A percentile compares a stretch with the other conserved stretches of the same genome.
Evolutionary conservation across 2,113 vertebrate genomes (phyloP).

Genomic region (Aplodontia rufa): DNA sequence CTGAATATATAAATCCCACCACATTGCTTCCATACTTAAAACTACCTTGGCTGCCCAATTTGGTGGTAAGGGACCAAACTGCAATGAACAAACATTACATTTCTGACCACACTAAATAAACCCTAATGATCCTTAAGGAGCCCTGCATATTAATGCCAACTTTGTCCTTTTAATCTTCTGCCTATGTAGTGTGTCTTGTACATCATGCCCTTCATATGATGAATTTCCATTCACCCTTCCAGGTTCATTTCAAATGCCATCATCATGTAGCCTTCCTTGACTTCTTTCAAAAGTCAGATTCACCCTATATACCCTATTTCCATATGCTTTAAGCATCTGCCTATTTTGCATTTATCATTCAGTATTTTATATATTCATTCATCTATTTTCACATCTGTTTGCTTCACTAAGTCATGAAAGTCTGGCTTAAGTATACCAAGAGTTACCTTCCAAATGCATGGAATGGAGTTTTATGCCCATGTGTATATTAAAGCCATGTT

Average conservation of each 20-base stretch:
- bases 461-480: slow-evolving; percentile 42
- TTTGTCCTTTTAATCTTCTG: neutral
- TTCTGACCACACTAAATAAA: neutral
- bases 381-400: slow-evolving; percentile 4
- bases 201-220: neutral
- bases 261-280: neutral
- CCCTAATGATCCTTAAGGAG: neutral
- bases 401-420: slow-evolving; percentile 9
- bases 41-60: neutral
- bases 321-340: neutral
- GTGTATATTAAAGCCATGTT: slow-evolving; percentile 24
- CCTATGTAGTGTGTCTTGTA: neutral
- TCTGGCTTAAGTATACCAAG: slow-evolving; percentile 3
- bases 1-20: neutral
- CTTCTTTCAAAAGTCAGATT: neutral
- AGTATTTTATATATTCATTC: slow-evolving; percentile 2
- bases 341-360: neutral
- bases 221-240: neutral
- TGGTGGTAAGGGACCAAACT: neutral
- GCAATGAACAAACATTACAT: neutral
- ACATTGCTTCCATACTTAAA: neutral
- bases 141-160: neutral
- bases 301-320: neutral
- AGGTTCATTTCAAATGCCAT: neutral
- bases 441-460: slow-evolving; percentile 33